Percentiles rank a stretch among this genome's conserved stretches.
Conservation (phyloP, 1,140 invertebrate species). For the Drosophila orosa region DNA sequence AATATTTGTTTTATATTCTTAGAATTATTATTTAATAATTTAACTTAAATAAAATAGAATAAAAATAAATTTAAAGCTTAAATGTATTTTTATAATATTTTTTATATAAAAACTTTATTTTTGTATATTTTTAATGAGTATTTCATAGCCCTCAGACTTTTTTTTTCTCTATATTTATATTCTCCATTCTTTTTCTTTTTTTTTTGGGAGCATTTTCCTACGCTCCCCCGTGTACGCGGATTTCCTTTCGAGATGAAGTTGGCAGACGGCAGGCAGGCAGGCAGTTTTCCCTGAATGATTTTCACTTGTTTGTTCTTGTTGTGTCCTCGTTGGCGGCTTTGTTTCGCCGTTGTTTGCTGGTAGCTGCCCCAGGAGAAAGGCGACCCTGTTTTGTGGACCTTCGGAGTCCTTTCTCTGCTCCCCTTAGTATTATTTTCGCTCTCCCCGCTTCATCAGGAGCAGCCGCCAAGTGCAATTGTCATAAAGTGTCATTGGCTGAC, state of each 20-base stretch:
- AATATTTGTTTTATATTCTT: no score
- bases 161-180: not conserved
- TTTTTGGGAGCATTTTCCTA: conserved; percentile 23
- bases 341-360: conserved; percentile 17
- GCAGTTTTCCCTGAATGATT: conserved; percentile 76
- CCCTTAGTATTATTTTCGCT: conserved; percentile 2
- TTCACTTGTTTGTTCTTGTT: conserved; percentile 70
- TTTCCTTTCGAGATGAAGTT: conserved; percentile 68
- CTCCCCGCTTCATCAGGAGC: conserved; percentile 30
- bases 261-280: conserved; percentile 48
- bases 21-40: no score
- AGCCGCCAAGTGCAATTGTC: conserved; percentile 81
- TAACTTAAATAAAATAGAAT: no score
- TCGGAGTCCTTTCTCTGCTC: not conserved
- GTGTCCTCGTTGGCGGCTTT: conserved; percentile 56
- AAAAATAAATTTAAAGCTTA: no score
- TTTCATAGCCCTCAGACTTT: not conserved
- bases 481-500: conserved; percentile 82
- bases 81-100: no score
- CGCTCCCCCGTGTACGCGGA: conserved; percentile 54
- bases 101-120: not conserved
- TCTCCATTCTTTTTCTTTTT: not conserved
- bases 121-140: not conserved
- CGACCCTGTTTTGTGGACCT: conserved; percentile 39
- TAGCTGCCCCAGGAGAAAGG: conserved; percentile 15